Conservation (phyloP, 2,113 vertebrate species). For the Cinclus mexicanus region DNA sequence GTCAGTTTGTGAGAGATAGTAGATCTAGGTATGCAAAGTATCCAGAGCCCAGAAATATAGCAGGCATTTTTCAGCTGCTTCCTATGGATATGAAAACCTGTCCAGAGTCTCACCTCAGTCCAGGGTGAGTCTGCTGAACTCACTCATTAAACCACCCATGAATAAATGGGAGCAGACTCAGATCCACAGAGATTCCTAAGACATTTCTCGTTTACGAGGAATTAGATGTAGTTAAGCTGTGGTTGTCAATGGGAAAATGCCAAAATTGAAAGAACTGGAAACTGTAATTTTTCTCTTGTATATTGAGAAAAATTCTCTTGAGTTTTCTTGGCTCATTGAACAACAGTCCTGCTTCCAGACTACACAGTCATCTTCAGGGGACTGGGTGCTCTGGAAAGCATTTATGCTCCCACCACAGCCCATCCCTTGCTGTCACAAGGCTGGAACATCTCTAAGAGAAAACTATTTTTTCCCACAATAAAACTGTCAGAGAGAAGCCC, state of each 20-base stretch:
- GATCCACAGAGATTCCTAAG: neutral
- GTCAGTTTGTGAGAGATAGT: neutral
- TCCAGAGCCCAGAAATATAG: neutral
- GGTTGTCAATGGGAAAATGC: neutral
- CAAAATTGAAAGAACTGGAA: neutral
- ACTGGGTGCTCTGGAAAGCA: neutral
- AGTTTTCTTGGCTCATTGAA: neutral
- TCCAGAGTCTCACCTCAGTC: neutral
- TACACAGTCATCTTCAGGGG: neutral
- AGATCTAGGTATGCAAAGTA: neutral
- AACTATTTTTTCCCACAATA: neutral
- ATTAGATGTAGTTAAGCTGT: neutral
- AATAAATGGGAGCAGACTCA: neutral
- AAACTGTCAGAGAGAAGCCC: neutral
- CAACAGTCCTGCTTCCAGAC: neutral
- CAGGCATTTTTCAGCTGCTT: neutral
- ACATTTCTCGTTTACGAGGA: neutral
- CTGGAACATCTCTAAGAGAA: neutral
- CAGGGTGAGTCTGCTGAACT: neutral
- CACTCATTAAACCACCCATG: neutral
- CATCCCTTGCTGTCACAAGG: neutral
- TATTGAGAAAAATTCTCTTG: neutral
- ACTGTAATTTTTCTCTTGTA: neutral
- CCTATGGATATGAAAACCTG: neutral
- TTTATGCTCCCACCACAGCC: neutral